Evolutionary conservation across 1,140 invertebrate species (phyloP).

Genomic region (Drosophila murphyi): DNA sequence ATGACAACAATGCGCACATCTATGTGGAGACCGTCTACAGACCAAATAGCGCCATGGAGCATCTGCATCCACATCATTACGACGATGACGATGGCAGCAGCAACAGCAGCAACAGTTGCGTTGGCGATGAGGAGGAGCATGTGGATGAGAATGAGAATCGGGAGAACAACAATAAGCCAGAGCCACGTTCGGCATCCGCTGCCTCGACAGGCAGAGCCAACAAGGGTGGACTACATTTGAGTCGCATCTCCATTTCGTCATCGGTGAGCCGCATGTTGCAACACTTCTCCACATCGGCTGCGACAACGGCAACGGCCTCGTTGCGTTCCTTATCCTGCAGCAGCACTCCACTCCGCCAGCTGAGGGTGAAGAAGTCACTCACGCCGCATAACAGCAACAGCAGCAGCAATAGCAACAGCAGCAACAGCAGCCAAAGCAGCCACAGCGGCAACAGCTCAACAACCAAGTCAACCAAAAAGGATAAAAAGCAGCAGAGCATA

Average conservation of each 20-base stretch:
- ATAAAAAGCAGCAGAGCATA: conserved; percentile 84
- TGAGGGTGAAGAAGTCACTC: conserved; percentile 52
- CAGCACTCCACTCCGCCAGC: conserved; percentile 85
- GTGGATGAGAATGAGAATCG: conserved; percentile 42
- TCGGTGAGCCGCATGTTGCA: conserved; percentile 89
- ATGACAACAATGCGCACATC: conserved; percentile 67
- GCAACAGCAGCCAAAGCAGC: conserved; percentile 27
- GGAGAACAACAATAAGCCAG: conserved; percentile 34
- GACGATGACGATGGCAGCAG: conserved; percentile 48
- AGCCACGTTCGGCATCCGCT: conserved; percentile 49
- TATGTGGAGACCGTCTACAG: conserved; percentile 72
- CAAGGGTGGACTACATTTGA: conserved; percentile 64
- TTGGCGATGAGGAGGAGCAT: conserved; percentile 29
- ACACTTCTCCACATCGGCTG: conserved; percentile 84
- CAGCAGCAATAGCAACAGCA: conserved; percentile 50
- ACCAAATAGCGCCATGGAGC: conserved; percentile 79
- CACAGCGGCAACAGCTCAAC: conserved; percentile 17
- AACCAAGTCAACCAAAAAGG: conserved; percentile 59
- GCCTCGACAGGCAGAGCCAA: conserved; percentile 41
- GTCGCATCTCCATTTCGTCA: conserved; percentile 84
- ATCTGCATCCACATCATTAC: conserved; percentile 84
- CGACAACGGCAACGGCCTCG: conserved; percentile 83
- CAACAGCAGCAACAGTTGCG: conserved; percentile 31
- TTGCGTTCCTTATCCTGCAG: conserved; percentile 87
- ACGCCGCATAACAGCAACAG: conserved; percentile 52